phyloP scores from a whole-genome alignment of 1,140 invertebrate genomes.

The Papilio machaon region DNA sequence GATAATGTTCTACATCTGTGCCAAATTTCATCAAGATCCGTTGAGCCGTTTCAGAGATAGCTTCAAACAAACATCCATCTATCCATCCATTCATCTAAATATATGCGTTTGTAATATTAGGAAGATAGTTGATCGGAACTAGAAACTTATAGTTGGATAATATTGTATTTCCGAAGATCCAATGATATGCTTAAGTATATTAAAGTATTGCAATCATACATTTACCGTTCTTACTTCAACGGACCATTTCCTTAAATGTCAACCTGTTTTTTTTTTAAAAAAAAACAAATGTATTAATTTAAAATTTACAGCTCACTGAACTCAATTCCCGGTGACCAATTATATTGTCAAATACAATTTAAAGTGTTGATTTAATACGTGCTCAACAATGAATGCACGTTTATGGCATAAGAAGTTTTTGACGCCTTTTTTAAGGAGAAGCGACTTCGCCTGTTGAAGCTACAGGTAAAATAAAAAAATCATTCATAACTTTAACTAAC shows the following conservation, averaged over 20 bases:
- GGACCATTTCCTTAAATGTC: constrained; percentile 1
- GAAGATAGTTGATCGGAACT: too few species aligned
- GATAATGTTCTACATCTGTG: too few species aligned
- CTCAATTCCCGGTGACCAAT: constrained; percentile 18
- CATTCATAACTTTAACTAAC: not conserved
- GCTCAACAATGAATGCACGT: constrained; percentile 16
- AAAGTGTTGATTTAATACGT: constrained; percentile 25
- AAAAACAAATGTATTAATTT: constrained; percentile 21
- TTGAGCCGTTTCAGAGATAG: too few species aligned
- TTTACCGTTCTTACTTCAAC: not conserved
- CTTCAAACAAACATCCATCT: too few species aligned
- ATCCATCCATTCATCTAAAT: too few species aligned
- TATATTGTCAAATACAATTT: constrained; percentile 27
- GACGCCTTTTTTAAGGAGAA: not conserved
- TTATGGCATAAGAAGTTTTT: not conserved
- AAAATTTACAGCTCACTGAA: constrained; percentile 1
- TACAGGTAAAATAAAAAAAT: not conserved
- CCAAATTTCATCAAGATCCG: too few species aligned
- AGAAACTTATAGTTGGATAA: too few species aligned
- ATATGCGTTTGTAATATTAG: too few species aligned
- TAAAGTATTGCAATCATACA: not conserved
- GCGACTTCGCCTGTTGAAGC: constrained; percentile 1
- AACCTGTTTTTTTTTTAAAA: not conserved
- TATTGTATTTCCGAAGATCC: too few species aligned
- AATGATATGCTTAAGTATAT: not conserved